These are phyloP conservation scores for Micronycteris hirsuta DNA, from an alignment of 2,113 vertebrate genomes.

Conservation along the genomic window DNA sequence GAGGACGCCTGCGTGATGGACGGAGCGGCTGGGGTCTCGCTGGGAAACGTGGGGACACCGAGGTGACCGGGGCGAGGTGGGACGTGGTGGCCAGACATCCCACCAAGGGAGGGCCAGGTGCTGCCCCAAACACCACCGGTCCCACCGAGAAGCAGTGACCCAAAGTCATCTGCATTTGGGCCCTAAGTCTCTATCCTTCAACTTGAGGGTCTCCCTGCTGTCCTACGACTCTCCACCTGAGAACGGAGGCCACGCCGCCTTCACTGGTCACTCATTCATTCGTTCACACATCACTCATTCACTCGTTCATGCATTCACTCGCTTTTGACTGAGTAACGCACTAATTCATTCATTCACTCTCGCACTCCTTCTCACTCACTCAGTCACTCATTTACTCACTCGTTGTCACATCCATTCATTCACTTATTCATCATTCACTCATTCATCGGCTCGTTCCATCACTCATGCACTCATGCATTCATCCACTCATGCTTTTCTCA, in stretches of 20 bases:
- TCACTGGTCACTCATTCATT: not conserved
- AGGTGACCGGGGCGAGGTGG: not conserved
- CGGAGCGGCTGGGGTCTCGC: not conserved
- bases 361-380: no score
- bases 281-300: no score
- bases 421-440: not conserved
- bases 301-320: not conserved
- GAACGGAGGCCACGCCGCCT: accelerated
- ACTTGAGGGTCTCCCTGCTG: no score
- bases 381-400: not conserved
- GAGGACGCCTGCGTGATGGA: no score
- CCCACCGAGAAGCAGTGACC: not conserved
- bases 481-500: not conserved
- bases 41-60: no score
- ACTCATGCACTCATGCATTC: not conserved
- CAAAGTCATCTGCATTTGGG: accelerated
- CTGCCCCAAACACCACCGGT: not conserved
- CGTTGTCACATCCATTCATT: no score
- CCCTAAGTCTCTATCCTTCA: not conserved
- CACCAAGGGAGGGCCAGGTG: not conserved
- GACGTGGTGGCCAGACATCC: no score
- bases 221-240: no score
- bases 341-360: no score
- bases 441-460: not conserved
- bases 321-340: no score